phyloP scores from a whole-genome alignment of 2,113 vertebrate genomes.

The Agapornis roseicollis region DNA sequence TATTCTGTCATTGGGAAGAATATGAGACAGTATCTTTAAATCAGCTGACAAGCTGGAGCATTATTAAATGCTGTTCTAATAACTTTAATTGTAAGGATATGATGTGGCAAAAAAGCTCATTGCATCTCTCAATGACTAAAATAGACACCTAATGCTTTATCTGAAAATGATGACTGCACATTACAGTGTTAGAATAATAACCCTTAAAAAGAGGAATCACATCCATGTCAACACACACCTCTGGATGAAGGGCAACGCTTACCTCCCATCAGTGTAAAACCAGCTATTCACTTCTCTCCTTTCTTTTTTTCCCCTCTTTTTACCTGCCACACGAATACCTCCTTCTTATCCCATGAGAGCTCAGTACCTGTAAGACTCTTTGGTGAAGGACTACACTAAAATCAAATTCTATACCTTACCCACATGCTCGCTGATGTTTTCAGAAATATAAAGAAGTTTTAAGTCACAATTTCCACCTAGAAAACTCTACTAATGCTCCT shows the following conservation, averaged over 20 bases:
- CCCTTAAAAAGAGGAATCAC: background rate
- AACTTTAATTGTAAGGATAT: background rate
- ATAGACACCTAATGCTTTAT: background rate
- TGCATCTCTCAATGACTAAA: background rate
- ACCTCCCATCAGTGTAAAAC: background rate
- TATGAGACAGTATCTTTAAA: background rate
- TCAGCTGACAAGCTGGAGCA: background rate
- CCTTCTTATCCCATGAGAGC: background rate
- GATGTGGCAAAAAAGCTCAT: background rate
- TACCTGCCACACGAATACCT: background rate
- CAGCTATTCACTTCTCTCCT: background rate
- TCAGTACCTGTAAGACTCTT: background rate
- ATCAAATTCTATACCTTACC: background rate
- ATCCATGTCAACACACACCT: background rate
- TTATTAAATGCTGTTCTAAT: background rate
- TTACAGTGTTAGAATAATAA: background rate
- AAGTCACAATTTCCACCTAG: background rate
- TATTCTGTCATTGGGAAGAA: background rate
- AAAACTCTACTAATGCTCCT: background rate
- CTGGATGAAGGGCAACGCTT: background rate
- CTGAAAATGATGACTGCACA: background rate
- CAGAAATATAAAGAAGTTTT: background rate
- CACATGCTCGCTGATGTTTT: background rate
- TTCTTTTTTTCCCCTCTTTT: background rate
- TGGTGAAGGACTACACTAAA: background rate